Conservation (phyloP, 30 jellyfish, hydroid and myxozoan species). For the Aurelia sp. region DNA sequence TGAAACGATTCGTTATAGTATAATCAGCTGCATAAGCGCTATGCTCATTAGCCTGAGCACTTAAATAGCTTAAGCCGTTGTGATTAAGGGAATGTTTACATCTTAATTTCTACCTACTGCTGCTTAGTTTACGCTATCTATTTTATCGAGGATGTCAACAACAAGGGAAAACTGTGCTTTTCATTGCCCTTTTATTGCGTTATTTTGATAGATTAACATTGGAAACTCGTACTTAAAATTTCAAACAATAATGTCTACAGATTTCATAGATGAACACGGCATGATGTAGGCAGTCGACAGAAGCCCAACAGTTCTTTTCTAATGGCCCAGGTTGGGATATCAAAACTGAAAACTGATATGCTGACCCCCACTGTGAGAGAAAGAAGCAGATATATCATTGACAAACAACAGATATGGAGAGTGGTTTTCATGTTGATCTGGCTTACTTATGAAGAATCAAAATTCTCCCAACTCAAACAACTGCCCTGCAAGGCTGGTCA, state of each 20-base stretch:
- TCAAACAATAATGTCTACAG: constrained; percentile 45
- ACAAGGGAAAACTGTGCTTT: constrained; percentile 47
- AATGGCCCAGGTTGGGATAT: constrained; percentile 49
- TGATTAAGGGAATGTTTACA: constrained; percentile 23
- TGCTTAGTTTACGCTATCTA: constrained; percentile 59
- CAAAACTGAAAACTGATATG: constrained; percentile 71
- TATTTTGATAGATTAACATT: constrained; percentile 14
- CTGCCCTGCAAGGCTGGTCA: constrained; percentile 50
- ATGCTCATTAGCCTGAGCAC: background rate
- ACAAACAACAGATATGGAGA: constrained; percentile 40
- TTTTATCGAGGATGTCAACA: constrained; percentile 34
- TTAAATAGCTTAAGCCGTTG: too few species aligned
- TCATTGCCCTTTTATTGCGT: background rate
- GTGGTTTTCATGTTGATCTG: constrained; percentile 46
- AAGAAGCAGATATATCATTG: constrained; percentile 63
- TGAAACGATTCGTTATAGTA: too few species aligned
- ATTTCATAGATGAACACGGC: constrained; percentile 28
- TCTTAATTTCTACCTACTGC: constrained; percentile 42
- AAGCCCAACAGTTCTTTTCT: constrained; percentile 46
- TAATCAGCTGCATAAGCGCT: background rate
- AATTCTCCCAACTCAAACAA: constrained; percentile 33
- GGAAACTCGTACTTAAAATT: constrained; percentile 14
- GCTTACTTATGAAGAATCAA: constrained; percentile 7
- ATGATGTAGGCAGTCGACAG: constrained; percentile 48
- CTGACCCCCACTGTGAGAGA: constrained; percentile 59